Conservation (phyloP, 2,888 invertebrate species). For the Nemoura dubitans region DNA sequence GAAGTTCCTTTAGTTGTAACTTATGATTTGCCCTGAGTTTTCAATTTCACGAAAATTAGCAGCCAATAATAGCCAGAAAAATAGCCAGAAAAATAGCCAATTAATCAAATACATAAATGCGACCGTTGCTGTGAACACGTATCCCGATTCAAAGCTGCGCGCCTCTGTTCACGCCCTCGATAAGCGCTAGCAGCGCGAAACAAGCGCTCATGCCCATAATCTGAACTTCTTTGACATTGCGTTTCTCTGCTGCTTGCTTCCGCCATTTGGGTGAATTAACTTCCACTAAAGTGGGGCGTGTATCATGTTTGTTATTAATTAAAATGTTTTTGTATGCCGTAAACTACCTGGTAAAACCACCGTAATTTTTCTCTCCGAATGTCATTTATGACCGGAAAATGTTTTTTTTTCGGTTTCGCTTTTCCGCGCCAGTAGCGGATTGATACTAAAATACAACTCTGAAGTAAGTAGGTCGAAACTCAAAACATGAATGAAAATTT, state of each 20-base stretch:
- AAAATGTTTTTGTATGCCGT: neutral
- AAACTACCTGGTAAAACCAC: neutral
- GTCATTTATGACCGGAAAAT: neutral
- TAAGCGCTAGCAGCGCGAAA: neutral
- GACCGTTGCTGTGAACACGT: too few species aligned
- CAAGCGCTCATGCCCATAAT: neutral
- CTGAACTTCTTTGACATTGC: neutral
- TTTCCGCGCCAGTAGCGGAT: slow-evolving; percentile 29
- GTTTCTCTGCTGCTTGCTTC: neutral
- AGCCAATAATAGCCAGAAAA: too few species aligned
- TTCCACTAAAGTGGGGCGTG: neutral
- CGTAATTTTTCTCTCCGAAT: neutral
- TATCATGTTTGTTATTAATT: neutral
- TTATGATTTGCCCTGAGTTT: too few species aligned
- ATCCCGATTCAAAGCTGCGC: neutral
- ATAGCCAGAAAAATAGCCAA: too few species aligned
- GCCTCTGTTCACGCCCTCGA: neutral
- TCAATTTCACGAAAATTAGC: too few species aligned
- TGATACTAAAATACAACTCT: slow-evolving; percentile 36
- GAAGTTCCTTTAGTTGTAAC: too few species aligned
- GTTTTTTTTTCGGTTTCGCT: neutral
- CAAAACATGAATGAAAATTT: neutral
- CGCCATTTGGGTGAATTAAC: slow-evolving; percentile 25
- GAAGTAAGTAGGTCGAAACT: slow-evolving; percentile 12
- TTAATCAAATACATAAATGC: too few species aligned